Conservation (phyloP, 2,888 invertebrate species). For the Heliconius erato region DNA sequence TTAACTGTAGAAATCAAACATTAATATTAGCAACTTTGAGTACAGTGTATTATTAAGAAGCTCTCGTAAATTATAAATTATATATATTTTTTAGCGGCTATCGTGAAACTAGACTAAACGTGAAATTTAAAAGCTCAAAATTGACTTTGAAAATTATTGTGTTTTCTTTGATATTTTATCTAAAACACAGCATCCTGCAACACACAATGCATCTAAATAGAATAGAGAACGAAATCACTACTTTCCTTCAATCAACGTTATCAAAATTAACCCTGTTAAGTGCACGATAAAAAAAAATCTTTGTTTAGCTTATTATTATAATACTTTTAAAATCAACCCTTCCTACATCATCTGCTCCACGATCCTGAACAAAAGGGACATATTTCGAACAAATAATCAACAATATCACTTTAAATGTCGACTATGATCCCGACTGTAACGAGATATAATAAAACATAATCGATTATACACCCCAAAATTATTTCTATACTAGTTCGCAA, state of each 20-base stretch:
- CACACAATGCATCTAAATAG: neutral
- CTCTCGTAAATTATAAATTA: no score
- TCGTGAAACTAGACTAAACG: neutral
- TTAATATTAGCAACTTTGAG: neutral
- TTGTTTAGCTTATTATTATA: constrained; percentile 12
- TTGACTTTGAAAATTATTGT: neutral
- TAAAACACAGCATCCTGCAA: neutral
- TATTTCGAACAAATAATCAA: constrained; percentile 58
- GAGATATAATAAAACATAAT: constrained; percentile 76
- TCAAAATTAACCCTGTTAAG: neutral
- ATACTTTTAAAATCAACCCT: constrained; percentile 25
- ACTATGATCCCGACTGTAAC: constrained; percentile 66
- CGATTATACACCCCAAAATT: constrained; percentile 77
- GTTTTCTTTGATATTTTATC: neutral
- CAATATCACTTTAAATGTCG: constrained; percentile 58
- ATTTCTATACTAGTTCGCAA: constrained; percentile 61
- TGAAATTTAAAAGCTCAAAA: neutral
- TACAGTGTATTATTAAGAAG: no score
- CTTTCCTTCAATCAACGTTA: neutral
- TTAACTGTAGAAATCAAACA: neutral
- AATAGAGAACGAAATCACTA: neutral
- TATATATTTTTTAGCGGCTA: no score
- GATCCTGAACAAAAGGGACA: constrained; percentile 52
- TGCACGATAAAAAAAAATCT: neutral
- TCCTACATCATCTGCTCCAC: constrained; percentile 6